Base-by-base conservation (phyloP, 2,113 vertebrate genomes). In the Cryptotis parvus region DNA sequence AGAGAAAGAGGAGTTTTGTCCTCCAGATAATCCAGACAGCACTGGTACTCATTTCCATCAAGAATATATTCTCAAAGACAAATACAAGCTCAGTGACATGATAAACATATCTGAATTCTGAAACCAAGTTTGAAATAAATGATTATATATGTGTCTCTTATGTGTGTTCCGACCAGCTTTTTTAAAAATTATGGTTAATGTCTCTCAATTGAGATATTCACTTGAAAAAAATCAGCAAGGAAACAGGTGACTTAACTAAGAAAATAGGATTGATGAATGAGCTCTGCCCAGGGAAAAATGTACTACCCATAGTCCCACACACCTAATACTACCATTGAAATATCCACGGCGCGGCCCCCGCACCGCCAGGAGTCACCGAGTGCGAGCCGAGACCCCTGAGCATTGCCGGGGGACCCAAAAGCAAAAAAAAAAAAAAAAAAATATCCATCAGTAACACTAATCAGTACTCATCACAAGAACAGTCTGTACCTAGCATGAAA, bases 61-160 rank as follows among this genome's bases (percentile, higher is more conserved):
- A 15, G 4, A 4, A 3, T 14, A n/a, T 26, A 0, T 49, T 91
- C 55, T 37, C 35, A 73, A 35, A 37, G 31, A 49, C 0, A 1
- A 2, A 15, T 0, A 70, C 24, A 85, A 72, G 37, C 16, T 9
- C 9, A 58, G 0, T 43, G 43, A 66, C 15, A 6, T 41, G 79
- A 86, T 65, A 73, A 89, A 35, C 24, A 39, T 45, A 39, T 45
- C 4, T 86, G 11, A 92, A 84, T 86, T 91, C 29, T 86, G 79
- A 43, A 92, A 63, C 6, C n/a, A 45, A 68, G n/a, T 37, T 63
- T 77, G n/a, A 33, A 87, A 72, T 10, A 29, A 58, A 5, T 6
- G 22, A 31, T 90, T 90, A 88, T 83, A 88, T 55, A 11, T 29
- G 0, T n/a, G 6, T 84, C 16, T 91, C 89, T 69, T 63, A 63